A percentile compares a stretch with the other conserved stretches of the same genome.
Conservation (phyloP, 1,140 invertebrate species). For the Carcinoscorpius rotundicauda region DNA sequence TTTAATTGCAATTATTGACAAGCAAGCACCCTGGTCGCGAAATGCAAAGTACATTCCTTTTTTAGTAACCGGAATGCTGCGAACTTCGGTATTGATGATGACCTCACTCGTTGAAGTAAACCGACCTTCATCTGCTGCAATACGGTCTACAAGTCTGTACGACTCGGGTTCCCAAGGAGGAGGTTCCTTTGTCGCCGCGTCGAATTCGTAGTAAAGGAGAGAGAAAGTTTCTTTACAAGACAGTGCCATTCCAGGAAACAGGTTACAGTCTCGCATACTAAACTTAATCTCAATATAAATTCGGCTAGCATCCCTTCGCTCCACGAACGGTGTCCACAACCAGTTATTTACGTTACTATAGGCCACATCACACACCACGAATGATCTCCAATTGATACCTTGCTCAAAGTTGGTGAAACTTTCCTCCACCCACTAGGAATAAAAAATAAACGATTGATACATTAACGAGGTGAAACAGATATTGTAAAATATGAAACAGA, state of each 20-base stretch:
- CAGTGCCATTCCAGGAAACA: constrained; percentile 52
- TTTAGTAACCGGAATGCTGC: constrained; percentile 84
- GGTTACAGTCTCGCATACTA: constrained; percentile 82
- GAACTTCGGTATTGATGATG: constrained; percentile 85
- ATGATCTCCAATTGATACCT: constrained; percentile 91
- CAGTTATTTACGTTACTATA: constrained; percentile 97
- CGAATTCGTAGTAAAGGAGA: constrained; percentile 89
- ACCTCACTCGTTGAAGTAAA: constrained; percentile 83
- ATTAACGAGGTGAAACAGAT: too few species aligned
- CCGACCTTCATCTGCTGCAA: constrained; percentile 80
- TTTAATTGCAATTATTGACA: constrained; percentile 86
- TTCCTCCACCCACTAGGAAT: constrained; percentile 86
- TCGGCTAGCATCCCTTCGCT: constrained; percentile 78
- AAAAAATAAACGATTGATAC: constrained; percentile 1
- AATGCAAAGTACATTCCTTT: constrained; percentile 97
- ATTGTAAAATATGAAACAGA: too few species aligned
- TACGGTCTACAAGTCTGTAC: constrained; percentile 76
- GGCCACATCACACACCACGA: constrained; percentile 93
- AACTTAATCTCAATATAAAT: constrained; percentile 97
- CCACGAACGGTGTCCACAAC: constrained; percentile 95
- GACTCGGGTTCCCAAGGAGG: constrained; percentile 81
- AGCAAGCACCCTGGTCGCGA: constrained; percentile 91
- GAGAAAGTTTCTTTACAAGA: constrained; percentile 89
- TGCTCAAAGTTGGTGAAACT: constrained; percentile 92
- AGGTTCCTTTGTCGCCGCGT: constrained; percentile 78